Evolutionary conservation across 1,140 invertebrate species (phyloP).

Genomic region (Bombus waltoni): DNA sequence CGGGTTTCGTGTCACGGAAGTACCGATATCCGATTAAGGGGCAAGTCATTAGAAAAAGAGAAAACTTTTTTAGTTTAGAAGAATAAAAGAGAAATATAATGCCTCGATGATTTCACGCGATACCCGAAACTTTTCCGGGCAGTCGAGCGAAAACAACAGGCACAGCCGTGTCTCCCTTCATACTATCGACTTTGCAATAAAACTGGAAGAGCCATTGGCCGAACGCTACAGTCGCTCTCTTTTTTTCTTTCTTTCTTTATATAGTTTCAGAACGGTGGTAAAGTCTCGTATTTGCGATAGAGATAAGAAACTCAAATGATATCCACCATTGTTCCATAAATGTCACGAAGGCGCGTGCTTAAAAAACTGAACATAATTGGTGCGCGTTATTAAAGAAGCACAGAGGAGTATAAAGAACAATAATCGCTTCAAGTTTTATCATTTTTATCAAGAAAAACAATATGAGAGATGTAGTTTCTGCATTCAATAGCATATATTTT

Average conservation of each 20-base stretch:
- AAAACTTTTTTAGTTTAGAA: not conserved
- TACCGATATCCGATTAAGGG: not conserved
- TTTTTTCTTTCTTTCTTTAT: not conserved
- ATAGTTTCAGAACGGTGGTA: not conserved
- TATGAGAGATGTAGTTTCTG: not conserved
- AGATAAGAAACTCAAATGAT: constrained; percentile 16
- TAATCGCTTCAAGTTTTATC: not conserved
- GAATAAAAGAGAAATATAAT: not conserved
- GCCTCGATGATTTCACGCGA: constrained; percentile 8
- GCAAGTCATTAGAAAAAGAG: not conserved
- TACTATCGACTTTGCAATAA: constrained; percentile 38
- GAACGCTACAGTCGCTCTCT: constrained; percentile 11
- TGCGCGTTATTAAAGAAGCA: not conserved
- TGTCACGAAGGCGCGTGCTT: not conserved
- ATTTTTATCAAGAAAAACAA: not conserved
- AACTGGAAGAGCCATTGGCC: constrained; percentile 19
- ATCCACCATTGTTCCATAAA: not conserved
- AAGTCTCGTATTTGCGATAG: not conserved
- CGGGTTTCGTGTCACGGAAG: constrained; percentile 32
- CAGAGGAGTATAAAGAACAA: not conserved
- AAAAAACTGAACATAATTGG: not conserved
- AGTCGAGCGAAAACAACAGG: not conserved
- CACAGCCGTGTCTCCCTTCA: not conserved
- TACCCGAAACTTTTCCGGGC: not conserved
- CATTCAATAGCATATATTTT: not conserved